Conservation (phyloP, 2,797 vertebrate genomes). For the Mormyrops attenuatus region DNA sequence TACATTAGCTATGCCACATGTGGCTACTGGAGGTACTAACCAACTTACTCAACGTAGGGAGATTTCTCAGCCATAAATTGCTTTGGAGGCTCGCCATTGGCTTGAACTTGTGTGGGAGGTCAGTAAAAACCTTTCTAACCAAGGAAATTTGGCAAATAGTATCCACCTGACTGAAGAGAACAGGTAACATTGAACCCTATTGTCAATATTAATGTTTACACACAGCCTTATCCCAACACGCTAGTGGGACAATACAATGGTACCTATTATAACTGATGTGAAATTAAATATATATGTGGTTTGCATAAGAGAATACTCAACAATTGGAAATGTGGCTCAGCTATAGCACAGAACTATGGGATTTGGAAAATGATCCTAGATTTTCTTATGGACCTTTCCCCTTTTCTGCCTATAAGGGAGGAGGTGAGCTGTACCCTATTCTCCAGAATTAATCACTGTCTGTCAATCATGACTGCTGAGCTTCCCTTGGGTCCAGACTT, state of each 20-base stretch:
- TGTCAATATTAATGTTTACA: neutral
- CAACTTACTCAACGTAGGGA: neutral
- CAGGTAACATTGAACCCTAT: neutral
- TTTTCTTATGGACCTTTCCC: neutral
- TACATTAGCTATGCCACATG: neutral
- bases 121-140: neutral
- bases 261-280: neutral
- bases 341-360: neutral
- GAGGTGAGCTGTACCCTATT: neutral
- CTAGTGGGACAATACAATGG: neutral
- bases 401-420: neutral
- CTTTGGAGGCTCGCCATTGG: neutral
- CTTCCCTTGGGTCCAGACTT: neutral
- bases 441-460: neutral
- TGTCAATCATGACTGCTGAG: neutral
- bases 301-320: neutral
- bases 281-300: neutral
- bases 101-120: neutral
- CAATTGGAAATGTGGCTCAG: neutral
- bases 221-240: neutral
- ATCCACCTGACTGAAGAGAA: neutral
- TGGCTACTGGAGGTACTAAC: neutral
- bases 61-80: neutral
- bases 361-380: neutral
- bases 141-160: neutral